A percentile compares a stretch with the other conserved stretches of the same genome.
Evolutionary conservation across 2,888 invertebrate genomes (phyloP).

Genomic region (Timandra comae): DNA sequence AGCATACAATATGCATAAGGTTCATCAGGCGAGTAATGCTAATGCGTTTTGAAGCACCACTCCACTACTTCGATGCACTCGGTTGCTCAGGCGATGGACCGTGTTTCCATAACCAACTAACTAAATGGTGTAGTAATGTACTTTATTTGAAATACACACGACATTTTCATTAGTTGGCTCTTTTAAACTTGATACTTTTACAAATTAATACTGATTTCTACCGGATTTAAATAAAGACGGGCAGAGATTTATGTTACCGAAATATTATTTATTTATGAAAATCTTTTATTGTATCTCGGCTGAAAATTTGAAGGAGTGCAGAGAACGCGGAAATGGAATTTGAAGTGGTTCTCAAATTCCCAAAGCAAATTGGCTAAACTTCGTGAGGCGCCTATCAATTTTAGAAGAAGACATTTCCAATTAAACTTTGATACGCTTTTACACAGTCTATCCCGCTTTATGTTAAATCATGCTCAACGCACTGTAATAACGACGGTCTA

Average conservation of each 20-base stretch:
- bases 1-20: slow-evolving; percentile 36
- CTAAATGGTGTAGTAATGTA: too few relatives aligned
- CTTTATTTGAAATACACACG: too few relatives aligned
- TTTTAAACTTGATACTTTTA: too few relatives aligned
- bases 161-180: too few relatives aligned
- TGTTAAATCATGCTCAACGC: slow-evolving; percentile 8
- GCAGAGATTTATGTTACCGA: too few relatives aligned
- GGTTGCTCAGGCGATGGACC: slow-evolving; percentile 36
- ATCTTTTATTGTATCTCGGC: slow-evolving; percentile 10
- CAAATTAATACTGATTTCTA: too few relatives aligned
- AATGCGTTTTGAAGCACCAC: slow-evolving; percentile 54
- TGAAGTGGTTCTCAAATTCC: slow-evolving; percentile 40
- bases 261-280: too few relatives aligned
- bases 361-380: slow-evolving; percentile 56
- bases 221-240: too few relatives aligned
- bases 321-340: slow-evolving; percentile 39
- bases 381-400: slow-evolving; percentile 54
- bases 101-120: slow-evolving; percentile 36
- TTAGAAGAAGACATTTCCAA: slow-evolving; percentile 64
- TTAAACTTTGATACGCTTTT: slow-evolving; percentile 58
- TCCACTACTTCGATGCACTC: slow-evolving; percentile 37
- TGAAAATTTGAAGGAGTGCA: slow-evolving; percentile 33
- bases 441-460: slow-evolving; percentile 18
- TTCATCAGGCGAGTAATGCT: slow-evolving; percentile 45
- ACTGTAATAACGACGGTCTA: too few relatives aligned